Evolutionary conservation across 2,797 vertebrate species (phyloP).

Genomic region (Tapera naevia): DNA sequence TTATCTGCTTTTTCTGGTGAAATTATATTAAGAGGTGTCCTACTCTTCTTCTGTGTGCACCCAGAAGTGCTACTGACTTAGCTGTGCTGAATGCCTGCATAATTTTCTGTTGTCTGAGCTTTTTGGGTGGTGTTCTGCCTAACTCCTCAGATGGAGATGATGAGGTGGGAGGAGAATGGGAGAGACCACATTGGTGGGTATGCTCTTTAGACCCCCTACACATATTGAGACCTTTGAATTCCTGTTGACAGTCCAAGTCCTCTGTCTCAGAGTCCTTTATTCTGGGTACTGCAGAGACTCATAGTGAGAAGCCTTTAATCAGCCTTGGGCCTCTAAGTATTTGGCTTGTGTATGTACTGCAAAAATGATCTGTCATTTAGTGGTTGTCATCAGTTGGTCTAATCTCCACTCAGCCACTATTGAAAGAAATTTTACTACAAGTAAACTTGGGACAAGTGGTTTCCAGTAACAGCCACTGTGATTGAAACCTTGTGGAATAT

Average conservation of each 20-base stretch:
- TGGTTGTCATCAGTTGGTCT: background rate
- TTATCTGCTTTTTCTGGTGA: background rate
- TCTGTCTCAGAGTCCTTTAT: background rate
- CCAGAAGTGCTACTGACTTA: background rate
- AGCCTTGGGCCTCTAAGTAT: background rate
- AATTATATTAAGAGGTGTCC: background rate
- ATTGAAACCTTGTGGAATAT: background rate
- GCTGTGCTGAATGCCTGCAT: background rate
- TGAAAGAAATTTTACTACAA: slow-evolving; percentile 23
- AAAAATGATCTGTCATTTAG: background rate
- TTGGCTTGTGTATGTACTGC: background rate
- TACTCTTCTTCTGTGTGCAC: background rate
- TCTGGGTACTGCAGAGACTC: background rate
- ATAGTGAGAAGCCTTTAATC: background rate
- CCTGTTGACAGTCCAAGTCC: background rate
- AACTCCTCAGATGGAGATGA: background rate
- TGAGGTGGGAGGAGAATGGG: background rate
- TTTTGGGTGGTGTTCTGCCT: background rate
- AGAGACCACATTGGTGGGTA: background rate
- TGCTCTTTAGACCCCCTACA: background rate
- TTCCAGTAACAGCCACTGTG: background rate
- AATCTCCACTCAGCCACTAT: background rate
- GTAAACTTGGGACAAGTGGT: background rate
- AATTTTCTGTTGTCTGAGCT: background rate
- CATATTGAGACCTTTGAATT: background rate